These are phyloP conservation scores for Agonopterix heracliana DNA, from an alignment of 2,888 invertebrate genomes.

Conservation along the genomic window DNA sequence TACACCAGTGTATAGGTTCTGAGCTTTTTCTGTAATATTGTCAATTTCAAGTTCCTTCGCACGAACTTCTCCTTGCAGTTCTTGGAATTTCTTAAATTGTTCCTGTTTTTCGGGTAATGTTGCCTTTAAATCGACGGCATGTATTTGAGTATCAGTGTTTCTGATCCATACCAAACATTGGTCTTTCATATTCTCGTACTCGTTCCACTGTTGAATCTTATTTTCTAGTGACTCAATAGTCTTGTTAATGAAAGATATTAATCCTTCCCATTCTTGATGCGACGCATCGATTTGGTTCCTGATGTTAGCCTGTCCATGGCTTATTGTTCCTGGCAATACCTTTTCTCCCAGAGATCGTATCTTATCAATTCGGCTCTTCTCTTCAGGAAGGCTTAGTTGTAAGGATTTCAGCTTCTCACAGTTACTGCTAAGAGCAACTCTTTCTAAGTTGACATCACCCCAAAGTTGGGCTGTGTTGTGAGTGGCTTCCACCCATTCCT, in stretches of 20 bases:
- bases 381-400: conserved; percentile 87
- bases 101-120: conserved; percentile 88
- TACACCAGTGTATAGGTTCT: conserved; percentile 85
- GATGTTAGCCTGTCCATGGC: conserved; percentile 89
- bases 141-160: conserved; percentile 90
- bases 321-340: conserved; percentile 90
- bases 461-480: conserved; percentile 87
- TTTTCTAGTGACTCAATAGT: conserved; percentile 87
- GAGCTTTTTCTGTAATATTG: conserved; percentile 92
- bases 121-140: conserved; percentile 90
- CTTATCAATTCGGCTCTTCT: conserved; percentile 87
- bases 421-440: conserved; percentile 90
- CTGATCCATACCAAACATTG: conserved; percentile 91
- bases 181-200: conserved; percentile 91
- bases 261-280: conserved; percentile 92
- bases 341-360: conserved; percentile 91
- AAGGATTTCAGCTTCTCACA: conserved; percentile 89
- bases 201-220: conserved; percentile 93
- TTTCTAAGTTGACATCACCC: conserved; percentile 89
- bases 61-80: conserved; percentile 89
- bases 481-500: conserved; percentile 91
- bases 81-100: conserved; percentile 87
- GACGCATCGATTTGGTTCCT: conserved; percentile 90
- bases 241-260: conserved; percentile 84
- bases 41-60: conserved; percentile 96